Evolutionary conservation across 1,140 invertebrate species (phyloP).

Genomic region (Paraescarpia echinospica): DNA sequence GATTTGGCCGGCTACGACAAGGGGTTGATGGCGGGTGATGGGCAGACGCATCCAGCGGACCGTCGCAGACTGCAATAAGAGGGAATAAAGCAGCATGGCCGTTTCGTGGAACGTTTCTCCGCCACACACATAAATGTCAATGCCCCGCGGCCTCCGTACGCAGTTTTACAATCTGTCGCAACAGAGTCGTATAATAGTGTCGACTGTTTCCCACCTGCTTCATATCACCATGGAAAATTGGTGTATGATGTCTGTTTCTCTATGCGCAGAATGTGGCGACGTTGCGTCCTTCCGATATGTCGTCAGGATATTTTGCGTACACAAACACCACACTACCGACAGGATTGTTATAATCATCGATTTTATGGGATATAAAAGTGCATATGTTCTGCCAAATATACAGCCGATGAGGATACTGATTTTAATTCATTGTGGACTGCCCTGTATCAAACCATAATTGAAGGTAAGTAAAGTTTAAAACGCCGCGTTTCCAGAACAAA

Average conservation of each 20-base stretch:
- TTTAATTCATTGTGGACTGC: not conserved
- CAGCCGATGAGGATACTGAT: not conserved
- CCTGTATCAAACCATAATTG: not conserved
- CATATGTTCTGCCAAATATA: not conserved
- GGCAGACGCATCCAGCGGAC: not conserved
- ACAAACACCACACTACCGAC: not conserved
- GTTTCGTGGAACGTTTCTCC: not conserved
- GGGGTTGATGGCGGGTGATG: not conserved
- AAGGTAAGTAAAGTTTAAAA: not conserved
- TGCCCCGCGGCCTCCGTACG: not conserved
- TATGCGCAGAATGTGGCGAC: not conserved
- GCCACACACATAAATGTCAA: not conserved
- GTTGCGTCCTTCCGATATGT: not conserved
- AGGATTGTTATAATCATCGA: not conserved
- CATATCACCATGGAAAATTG: not conserved
- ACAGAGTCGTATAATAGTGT: not conserved
- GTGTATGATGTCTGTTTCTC: not conserved
- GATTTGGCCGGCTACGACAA: not conserved
- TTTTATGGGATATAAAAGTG: not conserved
- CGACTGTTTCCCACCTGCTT: not conserved
- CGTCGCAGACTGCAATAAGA: not conserved
- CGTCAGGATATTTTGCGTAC: not conserved
- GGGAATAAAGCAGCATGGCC: not conserved
- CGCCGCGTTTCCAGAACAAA: not conserved
- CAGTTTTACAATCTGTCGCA: conserved; percentile 5